Evolutionary conservation across 2,888 invertebrate species (phyloP), one percentile per base, ranked within the genome.

Genomic region (Boloria selene): DNA sequence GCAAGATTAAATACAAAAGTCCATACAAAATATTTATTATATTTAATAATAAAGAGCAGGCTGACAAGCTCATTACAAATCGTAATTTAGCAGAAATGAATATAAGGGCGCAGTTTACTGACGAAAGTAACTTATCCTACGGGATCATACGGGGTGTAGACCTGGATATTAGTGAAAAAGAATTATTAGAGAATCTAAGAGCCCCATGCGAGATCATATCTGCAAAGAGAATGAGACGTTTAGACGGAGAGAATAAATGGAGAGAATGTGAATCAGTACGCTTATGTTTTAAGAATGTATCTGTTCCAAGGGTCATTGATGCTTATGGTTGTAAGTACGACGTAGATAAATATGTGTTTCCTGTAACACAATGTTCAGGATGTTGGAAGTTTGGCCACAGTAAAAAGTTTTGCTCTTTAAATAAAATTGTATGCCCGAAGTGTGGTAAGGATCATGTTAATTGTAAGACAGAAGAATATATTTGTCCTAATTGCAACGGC

Each of bases 1-100:
- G 50, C 1, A 67, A 58, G 60, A 70, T 74, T n/a, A 73, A 73
- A 61, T 73, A 64, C 22, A 72, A 70, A 61, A 62, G 61, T 51
- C 60, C 65, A 18, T 64, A 71, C 22, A 71, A 68, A 56, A 62
- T 62, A 18, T 26, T 70, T 14, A 60, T 73, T 14, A 31, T 52
- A 44, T 70, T 74, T 18, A 26, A 58, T 4, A 56, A 62, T 10
- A 63, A 65, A 61, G 60, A 55, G 56, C 61, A 70, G 52, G 71
- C 72, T 1, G 18, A 22, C 44, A 64, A 68, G 38, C 58, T 74
- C 58, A 14, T 73, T 2, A 54, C 70, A 2, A 64, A 64, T 61
- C 4, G 67, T 13, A 72, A 67, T 47, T 54, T 72, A 10, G 54
- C 50, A 18, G 70, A 71, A 16, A 13, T 68, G 45, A 69, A 53